A percentile compares a stretch with the other conserved stretches of the same genome.
phyloP scores from a whole-genome alignment of 2,113 vertebrate species.

The Aspidoscelis tigris region DNA sequence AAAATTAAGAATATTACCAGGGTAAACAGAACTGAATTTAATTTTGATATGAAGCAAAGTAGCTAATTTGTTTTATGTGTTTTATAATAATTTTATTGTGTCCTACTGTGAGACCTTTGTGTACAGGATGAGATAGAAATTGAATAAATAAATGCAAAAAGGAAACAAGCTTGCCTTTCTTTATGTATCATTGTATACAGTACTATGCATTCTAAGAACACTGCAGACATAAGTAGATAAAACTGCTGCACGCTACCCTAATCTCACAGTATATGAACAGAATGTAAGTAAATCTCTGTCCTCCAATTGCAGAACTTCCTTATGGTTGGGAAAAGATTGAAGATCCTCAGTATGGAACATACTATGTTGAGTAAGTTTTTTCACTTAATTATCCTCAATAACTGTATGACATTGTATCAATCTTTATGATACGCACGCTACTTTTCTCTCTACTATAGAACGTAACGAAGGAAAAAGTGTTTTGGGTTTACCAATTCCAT shows the following conservation, averaged over 20 bases:
- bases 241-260: background rate
- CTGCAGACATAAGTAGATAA: background rate
- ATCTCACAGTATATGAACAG: background rate
- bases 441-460: background rate
- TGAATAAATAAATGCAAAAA: background rate
- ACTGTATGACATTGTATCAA: background rate
- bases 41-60: background rate
- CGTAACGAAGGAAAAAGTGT: background rate
- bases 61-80: too few relatives aligned
- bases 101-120: too few relatives aligned
- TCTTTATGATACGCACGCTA: background rate
- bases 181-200: background rate
- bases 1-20: background rate
- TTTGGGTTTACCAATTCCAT: background rate
- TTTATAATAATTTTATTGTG: too few relatives aligned
- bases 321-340: constrained; percentile 99
- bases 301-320: constrained; percentile 87
- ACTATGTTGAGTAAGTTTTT: constrained; percentile 95
- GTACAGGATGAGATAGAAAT: background rate
- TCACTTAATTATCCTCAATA: constrained; percentile 13
- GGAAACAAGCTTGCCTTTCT: background rate
- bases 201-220: background rate
- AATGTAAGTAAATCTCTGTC: constrained; percentile 31
- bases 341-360: constrained; percentile 95
- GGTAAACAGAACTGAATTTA: background rate